These are phyloP conservation scores for Cheilosia vulpina DNA, from an alignment of 2,888 invertebrate genomes.

Conservation along the genomic window DNA sequence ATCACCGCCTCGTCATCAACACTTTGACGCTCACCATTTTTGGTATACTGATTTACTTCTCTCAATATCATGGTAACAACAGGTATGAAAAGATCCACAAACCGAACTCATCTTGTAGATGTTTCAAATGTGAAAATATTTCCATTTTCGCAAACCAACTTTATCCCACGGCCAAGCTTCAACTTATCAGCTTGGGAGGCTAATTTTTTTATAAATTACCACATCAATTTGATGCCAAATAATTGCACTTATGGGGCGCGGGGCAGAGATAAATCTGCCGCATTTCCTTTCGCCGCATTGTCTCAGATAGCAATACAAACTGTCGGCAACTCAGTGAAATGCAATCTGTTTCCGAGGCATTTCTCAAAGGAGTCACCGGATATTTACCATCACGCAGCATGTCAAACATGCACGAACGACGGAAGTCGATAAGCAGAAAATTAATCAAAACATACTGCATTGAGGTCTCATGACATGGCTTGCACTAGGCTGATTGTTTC, in stretches of 20 bases:
- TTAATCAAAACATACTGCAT: constrained; percentile 75
- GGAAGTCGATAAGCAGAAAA: constrained; percentile 76
- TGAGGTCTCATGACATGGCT: constrained; percentile 57
- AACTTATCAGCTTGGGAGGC: no score
- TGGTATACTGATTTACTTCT: no score
- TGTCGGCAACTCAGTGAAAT: constrained; percentile 51
- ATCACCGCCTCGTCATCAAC: no score
- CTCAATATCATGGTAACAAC: no score
- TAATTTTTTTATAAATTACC: no score
- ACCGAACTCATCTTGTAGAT: no score
- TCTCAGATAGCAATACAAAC: constrained; percentile 39
- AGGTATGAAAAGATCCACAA: no score
- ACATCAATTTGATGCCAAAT: background rate
- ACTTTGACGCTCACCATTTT: no score
- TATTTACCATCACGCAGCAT: constrained; percentile 71
- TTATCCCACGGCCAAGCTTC: no score
- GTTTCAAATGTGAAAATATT: no score
- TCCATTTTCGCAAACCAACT: no score
- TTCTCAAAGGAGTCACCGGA: constrained; percentile 74
- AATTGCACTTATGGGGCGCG: background rate
- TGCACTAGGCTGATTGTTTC: constrained; percentile 59
- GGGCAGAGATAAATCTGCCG: constrained; percentile 11
- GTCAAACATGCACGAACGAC: constrained; percentile 68
- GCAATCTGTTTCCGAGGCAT: constrained; percentile 63
- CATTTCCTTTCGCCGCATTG: constrained; percentile 3